Base-by-base conservation (phyloP, 2,888 invertebrate genomes). In the Andrena flavipes region DNA sequence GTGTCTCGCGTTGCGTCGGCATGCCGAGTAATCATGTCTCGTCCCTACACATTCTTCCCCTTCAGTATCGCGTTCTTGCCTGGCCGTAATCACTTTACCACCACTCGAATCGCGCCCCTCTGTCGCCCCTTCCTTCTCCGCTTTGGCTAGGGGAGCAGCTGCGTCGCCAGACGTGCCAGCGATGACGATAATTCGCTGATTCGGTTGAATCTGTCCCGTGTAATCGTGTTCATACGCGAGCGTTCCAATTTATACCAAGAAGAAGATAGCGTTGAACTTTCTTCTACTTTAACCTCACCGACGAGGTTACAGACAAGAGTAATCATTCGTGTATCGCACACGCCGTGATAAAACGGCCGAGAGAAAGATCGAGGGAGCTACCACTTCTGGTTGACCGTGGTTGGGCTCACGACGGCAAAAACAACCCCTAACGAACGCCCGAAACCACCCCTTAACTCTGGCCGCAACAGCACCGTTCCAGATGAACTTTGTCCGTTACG, bases 401-500 rank as follows among this genome's bases (percentile, higher is more conserved):
- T 2, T 33, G 68, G 2, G 59, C 35, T 54, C 63, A 56, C 63
- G 42, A 79, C 80, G 86, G 84, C 88, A 90, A 91, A 91, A 90
- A 91, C 89, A 87, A 83, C 78, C 79, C 68, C 74, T 84, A 84
- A 84, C 84, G 84, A 84, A 84, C 82, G 87, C 89, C 87, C 86
- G 88, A 82, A 82, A 84, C 81, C 84, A 76, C 20, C 80, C 84
- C 78, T 65, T 80, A 84, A 85, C 85, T 88, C 85, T 77, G 82
- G 74, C 83, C 76, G 84, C 86, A 76, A 80, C 82, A 77, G 68
- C 67, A 16, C 60, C 74, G 77, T 87, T 76, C 79, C 84, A 82
- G 90, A 91, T 90, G 91, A 91, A 91, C 90, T 91, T 91, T 87
- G 85, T 85, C 87, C 78, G 83, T 87, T 89, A 91, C 91, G 90